Base-by-base conservation (phyloP, 1,140 invertebrate species). In the Chlorops oryzae region DNA sequence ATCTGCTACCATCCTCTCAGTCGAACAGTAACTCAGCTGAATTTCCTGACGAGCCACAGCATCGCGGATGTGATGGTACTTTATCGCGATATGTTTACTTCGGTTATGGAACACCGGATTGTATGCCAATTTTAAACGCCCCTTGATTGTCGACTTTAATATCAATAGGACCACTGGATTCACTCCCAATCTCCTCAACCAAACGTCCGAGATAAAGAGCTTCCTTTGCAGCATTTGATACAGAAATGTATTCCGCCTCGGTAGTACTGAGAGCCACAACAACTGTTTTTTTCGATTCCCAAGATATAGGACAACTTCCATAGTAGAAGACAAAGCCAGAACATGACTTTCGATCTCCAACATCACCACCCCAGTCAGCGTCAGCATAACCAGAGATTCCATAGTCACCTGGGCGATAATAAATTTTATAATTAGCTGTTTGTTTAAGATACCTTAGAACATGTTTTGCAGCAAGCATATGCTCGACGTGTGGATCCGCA, bases 271-370 rank as follows among this genome's bases (percentile, higher is more conserved):
- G n/a, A n/a, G n/a, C n/a, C n/a, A n/a, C n/a, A n/a, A n/a, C n/a
- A n/a, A n/a, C n/a, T 12, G 77, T 77, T 52, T 74, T 73, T 34
- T 62, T 63, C n/a, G 59, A 65, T 28, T 53, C 54, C 75, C 75
- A 78, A 34, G 65, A 56, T 12, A 76, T 40, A 22, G 43, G 38
- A 24, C 46, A 24, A 46, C 58, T 59, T 50, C 48, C 56, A 42
- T 43, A 28, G 27, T 44, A 42, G 41, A 72, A 72, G 39, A 56
- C 50, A 56, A 52, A 69, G 9, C 62, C 47, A 13, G 65, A 61
- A 27, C 57, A 65, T 1, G 62, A 72, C 24, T 61, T 61, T 47
- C 67, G 56, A 37, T 69, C 61, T n/a, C 37, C 25, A 28, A 21
- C 24, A 62, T 65, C 56, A 24, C 59, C 60, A 17, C 58, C 66